Evolutionary conservation across 1,140 invertebrate species (phyloP), one percentile per base, ranked within the genome.

Genomic region (Brachionus angularis): DNA sequence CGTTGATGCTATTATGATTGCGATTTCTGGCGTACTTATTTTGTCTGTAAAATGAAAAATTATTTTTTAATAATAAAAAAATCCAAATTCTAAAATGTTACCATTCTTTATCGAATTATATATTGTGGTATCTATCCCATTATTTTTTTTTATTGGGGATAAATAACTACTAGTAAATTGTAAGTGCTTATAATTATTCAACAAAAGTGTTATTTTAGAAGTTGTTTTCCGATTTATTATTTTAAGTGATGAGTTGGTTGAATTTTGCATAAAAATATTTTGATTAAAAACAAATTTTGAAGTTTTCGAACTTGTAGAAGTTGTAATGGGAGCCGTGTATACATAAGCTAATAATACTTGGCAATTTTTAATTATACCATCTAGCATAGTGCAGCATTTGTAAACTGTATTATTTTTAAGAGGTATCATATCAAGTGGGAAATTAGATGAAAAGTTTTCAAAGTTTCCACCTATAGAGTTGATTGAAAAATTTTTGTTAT

Each of bases 1-100:
- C 8, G 33, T 64, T 0, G 61, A 7, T 1, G 61, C 61, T n/a
- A 64, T 64, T 39, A 64, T 64, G 34, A 64, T 64, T 18, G 21
- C 61, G 10, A 64, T 47, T 18, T 64, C 39, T 5, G 34, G n/a
- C 18, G 21, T 47, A 8, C 61, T 18, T 2, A 64, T n/a, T n/a
- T n/a, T n/a, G n/a, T n/a, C n/a, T n/a, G n/a, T n/a, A n/a, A n/a
- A n/a, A n/a, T n/a, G n/a, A n/a, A n/a, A n/a, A n/a, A n/a, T n/a
- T n/a, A n/a, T n/a, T n/a, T n/a, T n/a, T n/a, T n/a, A n/a, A n/a
- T n/a, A n/a, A n/a, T n/a, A n/a, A n/a, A n/a, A n/a, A n/a, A n/a
- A n/a, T n/a, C n/a, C n/a, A n/a, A n/a, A n/a, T n/a, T n/a, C n/a
- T n/a, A n/a, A n/a, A n/a, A n/a, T n/a, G n/a, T n/a, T n/a, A n/a